These are phyloP conservation scores for Drosophila paramelanica DNA, from an alignment of 2,888 invertebrate species.

Conservation along the genomic window DNA sequence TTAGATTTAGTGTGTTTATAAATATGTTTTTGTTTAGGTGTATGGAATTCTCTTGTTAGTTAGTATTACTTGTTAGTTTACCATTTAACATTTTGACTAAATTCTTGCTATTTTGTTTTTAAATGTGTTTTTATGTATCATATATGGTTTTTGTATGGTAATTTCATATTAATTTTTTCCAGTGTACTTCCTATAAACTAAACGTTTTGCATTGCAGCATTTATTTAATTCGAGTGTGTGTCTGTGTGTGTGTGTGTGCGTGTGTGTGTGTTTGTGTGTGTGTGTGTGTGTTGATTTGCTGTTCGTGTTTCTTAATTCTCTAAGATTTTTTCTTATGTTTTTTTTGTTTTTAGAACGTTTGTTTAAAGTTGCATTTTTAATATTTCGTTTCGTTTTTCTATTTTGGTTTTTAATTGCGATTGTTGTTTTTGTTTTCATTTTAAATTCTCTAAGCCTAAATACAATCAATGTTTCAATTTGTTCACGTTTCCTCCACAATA, in stretches of 20 bases:
- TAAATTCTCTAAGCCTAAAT: constrained; percentile 78
- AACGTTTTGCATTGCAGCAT: constrained; percentile 69
- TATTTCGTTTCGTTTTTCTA: constrained; percentile 31
- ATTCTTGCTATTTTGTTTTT: constrained; percentile 65
- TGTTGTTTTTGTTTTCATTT: constrained; percentile 44
- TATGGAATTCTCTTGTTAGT: constrained; percentile 50
- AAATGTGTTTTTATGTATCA: constrained; percentile 42
- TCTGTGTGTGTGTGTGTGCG: constrained; percentile 24
- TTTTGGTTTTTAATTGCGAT: constrained; percentile 41
- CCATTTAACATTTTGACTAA: constrained; percentile 72
- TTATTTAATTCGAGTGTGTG: constrained; percentile 61
- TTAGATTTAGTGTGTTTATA: constrained; percentile 36
- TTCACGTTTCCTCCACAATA: constrained; percentile 62
- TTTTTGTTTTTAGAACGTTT: constrained; percentile 52
- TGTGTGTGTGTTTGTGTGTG: neutral
- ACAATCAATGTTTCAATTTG: constrained; percentile 73
- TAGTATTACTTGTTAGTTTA: constrained; percentile 57
- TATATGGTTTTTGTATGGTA: constrained; percentile 46
- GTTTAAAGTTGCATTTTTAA: constrained; percentile 58
- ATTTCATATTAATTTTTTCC: constrained; percentile 54
- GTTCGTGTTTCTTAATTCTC: constrained; percentile 63
- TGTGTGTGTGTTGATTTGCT: constrained; percentile 38
- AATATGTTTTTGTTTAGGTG: constrained; percentile 52
- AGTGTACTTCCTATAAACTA: constrained; percentile 75
- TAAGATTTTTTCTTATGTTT: constrained; percentile 54